Conservation (phyloP, 2,797 vertebrate species). For the Sebastes hubbsi region DNA sequence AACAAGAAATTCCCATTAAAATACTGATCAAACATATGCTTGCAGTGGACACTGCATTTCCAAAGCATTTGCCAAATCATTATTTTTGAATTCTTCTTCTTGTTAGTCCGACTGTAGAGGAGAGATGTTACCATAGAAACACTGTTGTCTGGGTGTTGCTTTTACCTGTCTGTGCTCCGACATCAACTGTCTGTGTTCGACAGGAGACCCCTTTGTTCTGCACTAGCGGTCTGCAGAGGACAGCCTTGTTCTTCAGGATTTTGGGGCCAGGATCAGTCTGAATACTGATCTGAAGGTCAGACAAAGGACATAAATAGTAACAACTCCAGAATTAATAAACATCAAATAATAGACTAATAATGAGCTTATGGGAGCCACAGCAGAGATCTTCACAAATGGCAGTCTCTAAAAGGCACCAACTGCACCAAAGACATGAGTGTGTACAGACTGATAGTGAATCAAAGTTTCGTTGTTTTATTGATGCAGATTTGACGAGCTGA, state of each 20-base stretch:
- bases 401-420: not conserved
- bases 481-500: not conserved
- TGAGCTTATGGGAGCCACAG: not conserved
- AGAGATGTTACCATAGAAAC: not conserved
- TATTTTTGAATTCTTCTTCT: not conserved
- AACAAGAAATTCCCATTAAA: not conserved
- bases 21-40: not conserved
- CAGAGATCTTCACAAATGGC: not conserved
- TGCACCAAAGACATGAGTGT: not conserved
- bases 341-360: not conserved
- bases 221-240: conserved; percentile 93
- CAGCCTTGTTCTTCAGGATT: conserved; percentile 95
- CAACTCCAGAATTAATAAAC: not conserved
- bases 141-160: not conserved
- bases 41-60: not conserved
- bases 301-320: not conserved
- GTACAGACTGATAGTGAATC: not conserved
- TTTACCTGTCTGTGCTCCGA: conserved; percentile 92
- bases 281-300: conserved; percentile 82
- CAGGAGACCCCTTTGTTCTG: conserved; percentile 96
- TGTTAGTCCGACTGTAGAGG: not conserved
- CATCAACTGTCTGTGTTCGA: conserved; percentile 88
- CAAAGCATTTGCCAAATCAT: not conserved
- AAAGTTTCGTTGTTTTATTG: not conserved
- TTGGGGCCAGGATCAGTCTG: conserved; percentile 89